Evolutionary conservation across 2,113 vertebrate genomes (phyloP).

Genomic region (Turnix velox): DNA sequence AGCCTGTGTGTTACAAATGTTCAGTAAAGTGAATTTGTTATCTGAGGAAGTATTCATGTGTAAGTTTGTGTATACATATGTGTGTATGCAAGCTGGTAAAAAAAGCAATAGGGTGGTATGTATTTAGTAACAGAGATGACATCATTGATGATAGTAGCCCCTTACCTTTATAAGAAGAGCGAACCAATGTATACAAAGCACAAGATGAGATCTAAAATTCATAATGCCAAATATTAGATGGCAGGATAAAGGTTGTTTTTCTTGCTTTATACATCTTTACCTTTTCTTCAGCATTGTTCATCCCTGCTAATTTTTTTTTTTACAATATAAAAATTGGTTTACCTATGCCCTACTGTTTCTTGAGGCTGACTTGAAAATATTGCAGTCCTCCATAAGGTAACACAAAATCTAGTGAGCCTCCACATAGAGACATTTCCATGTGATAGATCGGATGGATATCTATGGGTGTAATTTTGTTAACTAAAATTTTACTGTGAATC

Average conservation of each 20-base stretch:
- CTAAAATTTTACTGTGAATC: not conserved
- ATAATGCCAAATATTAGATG: not conserved
- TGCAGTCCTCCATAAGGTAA: not conserved
- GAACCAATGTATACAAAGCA: not conserved
- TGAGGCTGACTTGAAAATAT: not conserved
- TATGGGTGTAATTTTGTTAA: not conserved
- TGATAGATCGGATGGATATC: not conserved
- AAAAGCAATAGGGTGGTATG: not conserved
- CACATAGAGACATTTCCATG: not conserved
- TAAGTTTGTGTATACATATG: accelerated
- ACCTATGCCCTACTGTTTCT: not conserved
- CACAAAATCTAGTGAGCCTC: not conserved
- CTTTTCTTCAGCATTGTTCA: not conserved
- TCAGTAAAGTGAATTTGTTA: not conserved
- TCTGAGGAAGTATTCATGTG: not conserved
- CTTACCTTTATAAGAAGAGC: not conserved
- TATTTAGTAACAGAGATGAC: not conserved
- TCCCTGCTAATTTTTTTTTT: not conserved
- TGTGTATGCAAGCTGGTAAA: not conserved
- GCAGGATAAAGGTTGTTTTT: not conserved
- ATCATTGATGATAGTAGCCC: not conserved
- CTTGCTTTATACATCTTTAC: not conserved
- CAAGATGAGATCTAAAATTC: not conserved
- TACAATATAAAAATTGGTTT: not conserved
- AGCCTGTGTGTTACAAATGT: not conserved